Evolutionary conservation across 1,140 invertebrate species (phyloP).

Genomic region (Cotesia chilonis): DNA sequence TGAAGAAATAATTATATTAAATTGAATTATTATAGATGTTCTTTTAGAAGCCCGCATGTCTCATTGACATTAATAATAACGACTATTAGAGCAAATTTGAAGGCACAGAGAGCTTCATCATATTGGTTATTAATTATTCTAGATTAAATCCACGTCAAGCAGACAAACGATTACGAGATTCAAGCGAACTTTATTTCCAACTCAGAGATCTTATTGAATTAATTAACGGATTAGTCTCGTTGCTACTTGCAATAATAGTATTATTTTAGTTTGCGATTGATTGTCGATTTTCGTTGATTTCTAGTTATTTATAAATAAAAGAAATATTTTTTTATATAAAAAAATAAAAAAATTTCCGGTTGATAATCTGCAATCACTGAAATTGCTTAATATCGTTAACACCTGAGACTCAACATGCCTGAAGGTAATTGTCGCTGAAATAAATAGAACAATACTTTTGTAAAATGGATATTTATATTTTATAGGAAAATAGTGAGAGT

Average conservation of each 20-base stretch:
- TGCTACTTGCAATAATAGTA: background rate
- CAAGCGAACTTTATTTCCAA: conserved; percentile 13
- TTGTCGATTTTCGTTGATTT: conserved; percentile 18
- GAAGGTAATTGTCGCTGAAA: conserved; percentile 16
- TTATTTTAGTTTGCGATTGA: conserved; percentile 19
- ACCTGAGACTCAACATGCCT: conserved; percentile 16
- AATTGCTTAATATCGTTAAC: conserved; percentile 16
- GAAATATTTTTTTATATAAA: conserved; percentile 1
- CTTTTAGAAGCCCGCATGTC: too few species aligned
- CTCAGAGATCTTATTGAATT: conserved; percentile 1
- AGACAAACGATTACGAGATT: background rate
- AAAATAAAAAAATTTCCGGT: conserved; percentile 17
- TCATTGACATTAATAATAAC: too few species aligned
- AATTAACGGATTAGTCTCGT: conserved; percentile 17
- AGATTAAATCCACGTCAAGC: background rate
- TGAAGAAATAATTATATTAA: too few species aligned
- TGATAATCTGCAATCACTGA: conserved; percentile 13
- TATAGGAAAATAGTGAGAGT: conserved; percentile 18
- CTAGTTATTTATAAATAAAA: conserved; percentile 6
- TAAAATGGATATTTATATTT: background rate
- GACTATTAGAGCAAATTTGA: too few species aligned
- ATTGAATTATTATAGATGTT: too few species aligned
- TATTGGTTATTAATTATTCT: background rate
- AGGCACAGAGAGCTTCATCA: too few species aligned
- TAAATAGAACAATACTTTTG: conserved; percentile 6